Evolutionary conservation across 2,797 vertebrate species (phyloP).

Genomic region (Ibycter americanus): DNA sequence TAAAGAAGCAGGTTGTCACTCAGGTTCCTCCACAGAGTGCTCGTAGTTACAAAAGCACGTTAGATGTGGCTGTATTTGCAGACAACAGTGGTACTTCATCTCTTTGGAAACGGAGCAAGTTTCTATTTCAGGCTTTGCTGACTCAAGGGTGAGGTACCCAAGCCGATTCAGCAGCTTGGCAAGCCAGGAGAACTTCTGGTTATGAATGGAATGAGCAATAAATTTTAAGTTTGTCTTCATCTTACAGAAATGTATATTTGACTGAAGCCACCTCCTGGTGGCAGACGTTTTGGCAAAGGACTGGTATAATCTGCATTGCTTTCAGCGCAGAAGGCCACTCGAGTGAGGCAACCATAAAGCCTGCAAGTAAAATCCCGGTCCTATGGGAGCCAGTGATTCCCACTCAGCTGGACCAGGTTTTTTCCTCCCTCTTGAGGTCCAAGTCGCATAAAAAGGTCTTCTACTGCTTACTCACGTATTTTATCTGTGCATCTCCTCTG

Average conservation of each 20-base stretch:
- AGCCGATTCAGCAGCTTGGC: conserved; percentile 60
- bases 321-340: neutral
- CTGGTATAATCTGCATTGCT: neutral
- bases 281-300: neutral
- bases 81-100: conserved; percentile 21
- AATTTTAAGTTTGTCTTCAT: conserved; percentile 9
- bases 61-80: neutral
- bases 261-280: conserved; percentile 21
- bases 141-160: conserved; percentile 53
- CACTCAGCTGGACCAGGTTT: neutral
- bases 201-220: conserved; percentile 38
- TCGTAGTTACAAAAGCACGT: neutral
- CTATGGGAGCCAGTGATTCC: neutral
- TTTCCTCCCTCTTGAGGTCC: neutral
- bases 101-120: neutral
- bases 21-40: neutral
- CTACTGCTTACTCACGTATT: neutral
- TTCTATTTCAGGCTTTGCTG: conserved; percentile 60
- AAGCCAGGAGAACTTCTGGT: conserved; percentile 24
- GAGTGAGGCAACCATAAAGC: neutral
- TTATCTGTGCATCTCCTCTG: neutral
- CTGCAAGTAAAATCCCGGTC: neutral
- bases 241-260: neutral
- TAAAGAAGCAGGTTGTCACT: neutral
- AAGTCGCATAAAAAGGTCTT: neutral